A percentile compares a stretch with the other conserved stretches of the same genome.
Evolutionary conservation across 2,888 invertebrate species (phyloP).

Genomic region (Eristalis pertinax): DNA sequence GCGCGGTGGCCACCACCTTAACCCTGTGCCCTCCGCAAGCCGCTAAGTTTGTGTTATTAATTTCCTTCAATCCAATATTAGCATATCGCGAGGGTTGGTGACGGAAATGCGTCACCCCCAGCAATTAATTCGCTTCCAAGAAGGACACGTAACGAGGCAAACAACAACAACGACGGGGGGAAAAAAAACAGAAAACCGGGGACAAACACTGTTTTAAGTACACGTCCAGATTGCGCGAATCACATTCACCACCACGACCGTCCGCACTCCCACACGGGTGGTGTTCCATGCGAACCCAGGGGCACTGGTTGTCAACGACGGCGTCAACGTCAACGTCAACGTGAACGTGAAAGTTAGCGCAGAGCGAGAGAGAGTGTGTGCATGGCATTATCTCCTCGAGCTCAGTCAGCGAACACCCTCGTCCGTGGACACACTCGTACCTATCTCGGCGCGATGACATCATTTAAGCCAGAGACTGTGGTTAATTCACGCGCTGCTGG

Average conservation of each 20-base stretch:
- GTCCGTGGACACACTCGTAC: background rate
- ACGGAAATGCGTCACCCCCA: slow-evolving; percentile 46
- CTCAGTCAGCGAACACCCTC: background rate
- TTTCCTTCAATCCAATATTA: slow-evolving; percentile 44
- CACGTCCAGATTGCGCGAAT: slow-evolving; percentile 41
- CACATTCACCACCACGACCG: slow-evolving; percentile 17
- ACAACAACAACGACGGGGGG: background rate
- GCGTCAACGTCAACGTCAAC: background rate
- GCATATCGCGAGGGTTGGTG: slow-evolving; percentile 31
- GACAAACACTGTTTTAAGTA: slow-evolving; percentile 21
- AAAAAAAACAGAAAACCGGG: background rate
- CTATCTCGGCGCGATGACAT: slow-evolving; percentile 46
- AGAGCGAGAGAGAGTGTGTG: background rate
- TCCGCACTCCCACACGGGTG: background rate
- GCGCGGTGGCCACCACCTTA: background rate
- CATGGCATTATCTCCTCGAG: background rate
- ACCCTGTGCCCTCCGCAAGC: slow-evolving; percentile 2
- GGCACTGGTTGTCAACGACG: slow-evolving; percentile 16
- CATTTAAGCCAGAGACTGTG: slow-evolving; percentile 61
- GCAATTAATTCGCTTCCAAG: slow-evolving; percentile 29
- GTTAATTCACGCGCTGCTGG: slow-evolving; percentile 59
- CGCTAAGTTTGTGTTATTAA: slow-evolving; percentile 29
- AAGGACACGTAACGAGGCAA: background rate
- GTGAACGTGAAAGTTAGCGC: too few species aligned
- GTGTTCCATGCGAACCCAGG: background rate